Conservation (phyloP, 2,797 vertebrate species). For the Chelon auratus region DNA sequence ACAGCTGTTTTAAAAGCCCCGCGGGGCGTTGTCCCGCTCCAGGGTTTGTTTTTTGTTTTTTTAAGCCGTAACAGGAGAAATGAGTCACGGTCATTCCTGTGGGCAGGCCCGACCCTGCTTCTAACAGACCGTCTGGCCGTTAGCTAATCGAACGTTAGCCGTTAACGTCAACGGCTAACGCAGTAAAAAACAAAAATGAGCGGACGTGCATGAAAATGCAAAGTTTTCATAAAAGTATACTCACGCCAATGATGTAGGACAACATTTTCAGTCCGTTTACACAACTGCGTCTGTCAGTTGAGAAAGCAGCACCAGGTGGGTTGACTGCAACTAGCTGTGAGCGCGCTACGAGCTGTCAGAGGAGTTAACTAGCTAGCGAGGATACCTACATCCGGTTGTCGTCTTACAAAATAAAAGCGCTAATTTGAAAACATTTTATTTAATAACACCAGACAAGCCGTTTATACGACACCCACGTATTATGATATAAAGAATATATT, state of each 20-base stretch:
- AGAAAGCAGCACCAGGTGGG: neutral
- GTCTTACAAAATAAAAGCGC: conserved; percentile 38
- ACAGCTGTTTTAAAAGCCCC: neutral
- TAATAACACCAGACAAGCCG: neutral
- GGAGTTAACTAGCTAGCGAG: neutral
- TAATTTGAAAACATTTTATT: fast-evolving
- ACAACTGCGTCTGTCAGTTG: neutral
- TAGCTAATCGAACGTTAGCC: neutral
- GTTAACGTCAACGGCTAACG: conserved; percentile 2
- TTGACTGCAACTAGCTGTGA: neutral
- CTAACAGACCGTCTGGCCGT: neutral
- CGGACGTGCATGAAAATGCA: neutral
- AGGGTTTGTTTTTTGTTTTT: neutral
- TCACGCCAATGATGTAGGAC: conserved; percentile 80
- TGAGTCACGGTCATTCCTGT: conserved; percentile 69
- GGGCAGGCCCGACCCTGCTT: conserved; percentile 6
- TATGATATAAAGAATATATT: no score
- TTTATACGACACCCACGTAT: no score
- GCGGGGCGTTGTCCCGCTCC: conserved; percentile 51
- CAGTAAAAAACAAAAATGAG: fast-evolving
- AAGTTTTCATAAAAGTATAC: conserved; percentile 37
- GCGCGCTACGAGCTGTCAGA: neutral
- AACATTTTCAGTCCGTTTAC: conserved; percentile 66
- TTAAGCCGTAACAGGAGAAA: conserved; percentile 35
- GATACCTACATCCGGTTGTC: neutral